A percentile compares a stretch with the other conserved stretches of the same genome.
Evolutionary conservation across 2,888 invertebrate genomes (phyloP).

Genomic region (Sarcophaga carnaria): DNA sequence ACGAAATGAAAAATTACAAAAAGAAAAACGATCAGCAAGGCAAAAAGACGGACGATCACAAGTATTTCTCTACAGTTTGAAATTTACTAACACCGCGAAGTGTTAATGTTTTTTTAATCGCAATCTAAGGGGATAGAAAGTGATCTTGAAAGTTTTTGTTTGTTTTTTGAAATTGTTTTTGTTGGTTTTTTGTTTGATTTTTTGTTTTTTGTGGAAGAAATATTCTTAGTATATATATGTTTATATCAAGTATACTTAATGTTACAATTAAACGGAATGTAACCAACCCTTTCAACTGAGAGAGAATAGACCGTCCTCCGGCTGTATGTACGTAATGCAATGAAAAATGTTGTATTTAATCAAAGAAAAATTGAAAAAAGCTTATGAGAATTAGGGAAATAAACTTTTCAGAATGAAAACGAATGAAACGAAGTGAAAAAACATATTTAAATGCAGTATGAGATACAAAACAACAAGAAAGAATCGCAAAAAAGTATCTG

Average conservation of each 20-base stretch:
- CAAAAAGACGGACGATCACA: constrained; percentile 25
- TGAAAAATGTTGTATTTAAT: constrained; percentile 25
- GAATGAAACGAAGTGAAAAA: not conserved
- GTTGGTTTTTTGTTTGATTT: constrained; percentile 63
- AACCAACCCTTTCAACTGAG: constrained; percentile 72
- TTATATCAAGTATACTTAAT: constrained; percentile 70
- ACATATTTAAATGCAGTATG: constrained; percentile 1
- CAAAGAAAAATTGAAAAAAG: constrained; percentile 41
- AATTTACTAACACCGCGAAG: constrained; percentile 59
- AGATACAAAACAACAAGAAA: constrained; percentile 7
- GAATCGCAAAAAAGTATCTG: constrained; percentile 4
- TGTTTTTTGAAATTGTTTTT: constrained; percentile 53
- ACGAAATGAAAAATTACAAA: not conserved
- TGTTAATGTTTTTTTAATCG: constrained; percentile 53
- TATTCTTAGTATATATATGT: constrained; percentile 59
- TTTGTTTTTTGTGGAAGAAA: constrained; percentile 55
- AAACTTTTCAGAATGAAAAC: not conserved
- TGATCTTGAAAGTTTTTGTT: constrained; percentile 47
- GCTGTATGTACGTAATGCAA: not conserved
- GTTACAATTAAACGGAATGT: constrained; percentile 70
- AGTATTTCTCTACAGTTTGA: constrained; percentile 62
- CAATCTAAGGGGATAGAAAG: too few relatives aligned
- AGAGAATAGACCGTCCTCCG: constrained; percentile 70
- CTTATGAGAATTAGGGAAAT: constrained; percentile 45
- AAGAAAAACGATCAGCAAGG: too few relatives aligned